Evolutionary conservation across 2,113 vertebrate genomes (phyloP), one percentile per base, ranked within the genome.

Genomic region (Dicerorhinus sumatrensis): DNA sequence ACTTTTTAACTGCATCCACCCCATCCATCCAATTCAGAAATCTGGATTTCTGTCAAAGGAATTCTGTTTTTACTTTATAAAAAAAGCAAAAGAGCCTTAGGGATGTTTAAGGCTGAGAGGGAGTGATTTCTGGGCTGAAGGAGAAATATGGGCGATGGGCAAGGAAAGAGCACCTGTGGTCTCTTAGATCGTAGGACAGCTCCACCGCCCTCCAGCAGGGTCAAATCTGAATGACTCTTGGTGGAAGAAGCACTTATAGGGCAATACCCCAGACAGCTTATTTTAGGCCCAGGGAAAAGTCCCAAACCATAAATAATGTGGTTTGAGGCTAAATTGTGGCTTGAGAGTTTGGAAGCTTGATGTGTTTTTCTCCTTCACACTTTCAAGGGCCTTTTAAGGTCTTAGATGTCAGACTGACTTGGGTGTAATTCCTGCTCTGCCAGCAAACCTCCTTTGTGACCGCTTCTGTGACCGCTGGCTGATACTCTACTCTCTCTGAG

Each of bases 61-160:
- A 75, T 17, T 31, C 18, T 73, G 56, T 20, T 92, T 95, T 97
- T 86, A 94, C 87, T 72, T 88, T 91, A 80, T 88, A 33, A 82
- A 73, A 69, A 42, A 58, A 83, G 33, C 16, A 39, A 31, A 58
- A 70, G 60, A 89, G n/a, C 29, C 36, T 63, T 75, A 54, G 21
- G 73, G 46, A 56, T 39, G 6, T 88, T 72, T 56, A 39, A 46
- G 75, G 12, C 51, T 31, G 77, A 62, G 42, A 67, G 72, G 42
- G 67, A 69, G 14, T 77, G 31, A 42, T 42, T 83, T 89, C 63
- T 82, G 75, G 70, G 79, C 46, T 9, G 39, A 82, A 95, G 51
- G 33, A 82, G 46, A 54, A 46, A 73, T 77, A 48, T 72, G 91
- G 56, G 75, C 0, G 0, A 10, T 69, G 29, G 56, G 33, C 25